phyloP scores from a whole-genome alignment of 2,797 vertebrate genomes.

The Coreius guichenoti region DNA sequence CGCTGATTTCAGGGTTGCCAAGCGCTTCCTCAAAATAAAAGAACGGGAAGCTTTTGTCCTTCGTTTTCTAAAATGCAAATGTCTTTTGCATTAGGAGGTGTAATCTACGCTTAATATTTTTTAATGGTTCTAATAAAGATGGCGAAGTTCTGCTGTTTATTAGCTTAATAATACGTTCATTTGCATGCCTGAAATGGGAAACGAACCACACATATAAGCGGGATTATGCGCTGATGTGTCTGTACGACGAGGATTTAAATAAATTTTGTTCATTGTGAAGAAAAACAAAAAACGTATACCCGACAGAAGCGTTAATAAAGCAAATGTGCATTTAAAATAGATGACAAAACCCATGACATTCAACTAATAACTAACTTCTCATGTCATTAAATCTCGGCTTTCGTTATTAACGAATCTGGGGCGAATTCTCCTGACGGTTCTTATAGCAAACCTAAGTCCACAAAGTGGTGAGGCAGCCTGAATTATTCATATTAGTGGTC shows the following conservation, averaged over 20 bases:
- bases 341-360: conserved; percentile 52
- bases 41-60: conserved; percentile 76
- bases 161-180: conserved; percentile 67
- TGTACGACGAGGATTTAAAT: conserved; percentile 75
- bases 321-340: conserved; percentile 4
- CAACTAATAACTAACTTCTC: neutral
- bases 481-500: conserved; percentile 44
- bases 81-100: conserved; percentile 76
- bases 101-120: conserved; percentile 83
- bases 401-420: neutral
- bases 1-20: conserved; percentile 80
- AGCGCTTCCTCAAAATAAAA: conserved; percentile 76
- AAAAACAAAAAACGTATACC: neutral
- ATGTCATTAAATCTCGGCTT: neutral
- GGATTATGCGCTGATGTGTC: conserved; percentile 74
- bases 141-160: conserved; percentile 71
- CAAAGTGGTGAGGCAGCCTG: neutral
- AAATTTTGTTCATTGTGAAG: conserved; percentile 70
- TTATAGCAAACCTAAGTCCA: neutral
- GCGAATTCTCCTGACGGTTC: neutral
- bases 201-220: conserved; percentile 61
- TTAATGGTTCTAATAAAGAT: conserved; percentile 79
- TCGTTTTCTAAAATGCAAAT: conserved; percentile 80
- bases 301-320: conserved; percentile 6
- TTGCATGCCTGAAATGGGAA: conserved; percentile 65